phyloP scores from a whole-genome alignment of 2,113 vertebrate species.

The Ceyx margarethae region DNA sequence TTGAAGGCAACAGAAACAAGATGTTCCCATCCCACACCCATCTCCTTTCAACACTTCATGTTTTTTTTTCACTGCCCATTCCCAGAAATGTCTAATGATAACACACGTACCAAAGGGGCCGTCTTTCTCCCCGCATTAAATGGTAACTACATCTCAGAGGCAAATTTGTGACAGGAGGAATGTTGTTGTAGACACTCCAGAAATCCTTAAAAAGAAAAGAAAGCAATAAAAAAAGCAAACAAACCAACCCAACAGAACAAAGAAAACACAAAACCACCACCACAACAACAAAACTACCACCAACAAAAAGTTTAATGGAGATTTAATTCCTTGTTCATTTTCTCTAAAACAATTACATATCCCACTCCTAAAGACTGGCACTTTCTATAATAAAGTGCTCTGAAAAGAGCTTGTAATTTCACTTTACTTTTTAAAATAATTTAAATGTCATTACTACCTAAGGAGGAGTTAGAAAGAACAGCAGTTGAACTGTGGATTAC shows the following conservation, averaged over 20 bases:
- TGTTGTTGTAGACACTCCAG: conserved; percentile 98
- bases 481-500: neutral
- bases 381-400: neutral
- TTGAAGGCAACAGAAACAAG: neutral
- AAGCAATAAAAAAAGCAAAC: too few species aligned
- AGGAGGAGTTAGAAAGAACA: neutral
- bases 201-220: conserved; percentile 81
- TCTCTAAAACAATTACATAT: neutral
- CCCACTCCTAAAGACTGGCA: neutral
- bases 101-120: conserved; percentile 86
- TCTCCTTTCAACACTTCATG: neutral
- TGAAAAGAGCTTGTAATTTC: neutral
- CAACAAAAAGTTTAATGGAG: neutral
- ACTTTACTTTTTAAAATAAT: neutral
- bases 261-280: neutral
- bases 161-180: conserved; percentile 85
- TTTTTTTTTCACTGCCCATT: neutral
- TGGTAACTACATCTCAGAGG: conserved; percentile 92
- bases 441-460: neutral
- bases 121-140: conserved; percentile 92
- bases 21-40: neutral
- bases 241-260: too few species aligned
- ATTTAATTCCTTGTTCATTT: neutral
- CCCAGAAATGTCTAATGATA: neutral
- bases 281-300: neutral